Conservation (phyloP, 2,113 vertebrate species). For the Chauna torquata region DNA sequence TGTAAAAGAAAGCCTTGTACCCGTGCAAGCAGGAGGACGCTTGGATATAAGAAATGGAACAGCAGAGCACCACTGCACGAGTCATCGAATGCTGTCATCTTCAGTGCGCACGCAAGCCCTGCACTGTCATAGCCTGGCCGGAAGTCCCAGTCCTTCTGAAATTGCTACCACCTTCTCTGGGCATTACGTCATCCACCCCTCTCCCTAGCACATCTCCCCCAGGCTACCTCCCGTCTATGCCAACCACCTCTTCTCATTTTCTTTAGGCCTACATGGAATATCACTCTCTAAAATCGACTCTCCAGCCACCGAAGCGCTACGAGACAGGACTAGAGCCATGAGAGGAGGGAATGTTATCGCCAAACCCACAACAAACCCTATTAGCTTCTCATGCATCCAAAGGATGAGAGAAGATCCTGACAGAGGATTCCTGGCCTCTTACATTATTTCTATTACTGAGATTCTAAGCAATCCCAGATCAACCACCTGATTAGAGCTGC, state of each 20-base stretch:
- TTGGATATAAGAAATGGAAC: not conserved
- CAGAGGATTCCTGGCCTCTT: not conserved
- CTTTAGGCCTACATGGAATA: not conserved
- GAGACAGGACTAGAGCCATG: not conserved
- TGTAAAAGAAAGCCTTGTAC: not conserved
- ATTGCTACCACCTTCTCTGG: not conserved
- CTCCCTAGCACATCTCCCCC: not conserved
- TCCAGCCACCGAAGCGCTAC: not conserved
- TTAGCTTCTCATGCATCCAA: not conserved
- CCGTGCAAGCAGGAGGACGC: not conserved
- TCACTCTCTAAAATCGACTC: not conserved
- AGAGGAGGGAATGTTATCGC: not conserved
- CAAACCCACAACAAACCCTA: not conserved
- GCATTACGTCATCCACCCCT: not conserved
- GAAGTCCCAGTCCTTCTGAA: not conserved
- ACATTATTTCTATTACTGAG: not conserved
- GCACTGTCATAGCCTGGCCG: not conserved
- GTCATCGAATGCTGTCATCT: rapidly evolving
- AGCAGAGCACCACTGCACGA: not conserved
- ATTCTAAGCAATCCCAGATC: not conserved
- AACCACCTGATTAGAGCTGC: not conserved
- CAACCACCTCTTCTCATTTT: not conserved
- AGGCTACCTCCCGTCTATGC: not conserved
- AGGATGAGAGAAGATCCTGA: not conserved
- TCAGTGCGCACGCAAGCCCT: rapidly evolving